phyloP scores from a whole-genome alignment of 2,888 invertebrate species.

The Temnothorax unifasciatus region DNA sequence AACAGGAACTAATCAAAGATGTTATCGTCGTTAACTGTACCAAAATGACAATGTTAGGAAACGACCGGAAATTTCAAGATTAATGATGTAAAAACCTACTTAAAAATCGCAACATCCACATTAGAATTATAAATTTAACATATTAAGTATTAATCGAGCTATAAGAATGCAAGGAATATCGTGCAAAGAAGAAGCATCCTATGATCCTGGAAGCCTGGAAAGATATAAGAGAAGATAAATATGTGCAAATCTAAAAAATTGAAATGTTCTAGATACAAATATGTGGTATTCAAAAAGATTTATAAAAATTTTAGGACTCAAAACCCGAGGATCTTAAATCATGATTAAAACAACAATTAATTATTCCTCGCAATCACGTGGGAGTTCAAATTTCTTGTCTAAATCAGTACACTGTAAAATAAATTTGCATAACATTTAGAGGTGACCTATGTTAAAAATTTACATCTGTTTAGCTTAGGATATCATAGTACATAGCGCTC shows the following conservation, averaged over 20 bases:
- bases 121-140: background rate
- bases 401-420: slow-evolving; percentile 23
- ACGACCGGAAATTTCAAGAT: background rate
- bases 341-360: background rate
- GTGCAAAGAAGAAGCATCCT: slow-evolving; percentile 8
- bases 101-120: background rate
- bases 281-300: background rate
- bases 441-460: slow-evolving; percentile 17
- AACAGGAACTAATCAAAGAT: slow-evolving; percentile 25
- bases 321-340: background rate
- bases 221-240: slow-evolving; percentile 43
- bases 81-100: background rate
- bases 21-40: slow-evolving; percentile 23
- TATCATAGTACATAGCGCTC: slow-evolving; percentile 10
- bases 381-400: slow-evolving; percentile 5
- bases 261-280: background rate
- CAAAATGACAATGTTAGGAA: slow-evolving; percentile 19
- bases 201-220: slow-evolving; percentile 28
- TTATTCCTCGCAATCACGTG: slow-evolving; percentile 22
- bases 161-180: slow-evolving; percentile 7
- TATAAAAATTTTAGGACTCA: slow-evolving; percentile 2
- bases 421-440: slow-evolving; percentile 10
- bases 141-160: slow-evolving; percentile 12
- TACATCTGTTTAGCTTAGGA: slow-evolving; percentile 26
- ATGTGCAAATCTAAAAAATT: slow-evolving; percentile 25